Base-by-base conservation (phyloP, 1,140 invertebrate genomes). In the Panagrolaimus sp. region DNA sequence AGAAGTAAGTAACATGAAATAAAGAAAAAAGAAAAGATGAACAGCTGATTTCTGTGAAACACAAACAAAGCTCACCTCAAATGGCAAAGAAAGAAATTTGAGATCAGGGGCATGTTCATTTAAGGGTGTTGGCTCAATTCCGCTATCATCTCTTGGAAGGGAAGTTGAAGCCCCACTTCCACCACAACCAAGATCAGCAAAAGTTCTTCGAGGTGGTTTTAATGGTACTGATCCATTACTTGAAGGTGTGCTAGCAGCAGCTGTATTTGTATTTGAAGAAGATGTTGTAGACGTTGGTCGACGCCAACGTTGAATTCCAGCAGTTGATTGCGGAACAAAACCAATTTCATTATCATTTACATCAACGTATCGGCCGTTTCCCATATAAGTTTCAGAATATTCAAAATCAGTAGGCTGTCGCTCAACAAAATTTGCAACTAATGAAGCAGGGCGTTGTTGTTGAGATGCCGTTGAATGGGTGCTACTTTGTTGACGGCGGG, bases 291-390 rank as follows among this genome's bases (percentile, higher is more conserved):
- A 4, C 2, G 2, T 38, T 38, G 31, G 2, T 4, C 31, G 31
- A 38, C 31, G 31, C 2, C 31, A 38, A 1, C 68, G 48, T 57
- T 78, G 78, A 51, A 78, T 74, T n/a, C 70, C 63, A 16, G 78
- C 75, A 1, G 78, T 81, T 63, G 25, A 67, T n/a, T 46, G 51
- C 16, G 76, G 77, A 47, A 75, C 78, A 63, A 66, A 77, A 13
- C 77, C 76, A 43, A 81, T 79, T 63, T 81, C 79, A 64, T 82
- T 82, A 43, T 82, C 74, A 70, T 82, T 82, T 31, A 82, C 74
- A 68, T 82, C 80, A 13, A 81, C 73, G 65, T 79, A 81, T 11
- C 78, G 75, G 9, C 77, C 77, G 65, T 78, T 53, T 11, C 74
- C 75, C 27, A 74, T 9, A 46, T 77, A 78, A 8, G 43, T 16